phyloP scores from a whole-genome alignment of 2,888 invertebrate species.

The Platerodrilus igneus region DNA sequence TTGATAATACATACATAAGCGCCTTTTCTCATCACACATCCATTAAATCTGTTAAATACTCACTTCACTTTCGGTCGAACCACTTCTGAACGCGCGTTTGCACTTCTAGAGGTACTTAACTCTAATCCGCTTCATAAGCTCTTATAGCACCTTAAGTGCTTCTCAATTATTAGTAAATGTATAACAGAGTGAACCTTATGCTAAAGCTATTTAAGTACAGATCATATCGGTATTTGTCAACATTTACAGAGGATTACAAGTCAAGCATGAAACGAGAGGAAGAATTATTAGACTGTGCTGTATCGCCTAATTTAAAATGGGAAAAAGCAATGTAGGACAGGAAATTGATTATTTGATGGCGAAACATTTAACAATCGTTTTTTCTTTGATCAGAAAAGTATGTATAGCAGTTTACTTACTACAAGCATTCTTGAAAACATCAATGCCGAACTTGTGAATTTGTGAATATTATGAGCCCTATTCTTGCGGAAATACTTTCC shows the following conservation, averaged over 20 bases:
- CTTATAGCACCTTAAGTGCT: constrained; percentile 46
- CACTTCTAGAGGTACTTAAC: constrained; percentile 40
- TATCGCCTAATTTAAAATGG: too few relatives aligned
- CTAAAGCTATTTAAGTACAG: constrained; percentile 15
- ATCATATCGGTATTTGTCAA: constrained; percentile 36
- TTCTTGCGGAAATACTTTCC: too few relatives aligned
- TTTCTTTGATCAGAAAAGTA: too few relatives aligned
- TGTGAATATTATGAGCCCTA: too few relatives aligned
- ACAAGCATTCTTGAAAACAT: too few relatives aligned
- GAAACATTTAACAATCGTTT: too few relatives aligned
- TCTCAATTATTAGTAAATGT: constrained; percentile 41
- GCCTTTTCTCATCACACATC: constrained; percentile 29
- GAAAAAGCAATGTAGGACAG: too few relatives aligned
- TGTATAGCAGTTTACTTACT: too few relatives aligned
- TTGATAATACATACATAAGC: constrained; percentile 8
- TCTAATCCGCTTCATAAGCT: constrained; percentile 41
- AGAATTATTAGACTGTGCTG: constrained; percentile 16
- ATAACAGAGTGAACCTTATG: constrained; percentile 28
- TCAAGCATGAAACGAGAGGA: constrained; percentile 30
- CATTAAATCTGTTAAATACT: constrained; percentile 31
- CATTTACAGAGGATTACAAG: constrained; percentile 39
- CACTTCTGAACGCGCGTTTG: constrained; percentile 28
- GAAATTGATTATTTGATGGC: too few relatives aligned
- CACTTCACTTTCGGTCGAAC: constrained; percentile 23
- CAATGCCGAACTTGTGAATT: too few relatives aligned